phyloP scores from a whole-genome alignment of 2,113 vertebrate species.

The Etheostoma cragini region DNA sequence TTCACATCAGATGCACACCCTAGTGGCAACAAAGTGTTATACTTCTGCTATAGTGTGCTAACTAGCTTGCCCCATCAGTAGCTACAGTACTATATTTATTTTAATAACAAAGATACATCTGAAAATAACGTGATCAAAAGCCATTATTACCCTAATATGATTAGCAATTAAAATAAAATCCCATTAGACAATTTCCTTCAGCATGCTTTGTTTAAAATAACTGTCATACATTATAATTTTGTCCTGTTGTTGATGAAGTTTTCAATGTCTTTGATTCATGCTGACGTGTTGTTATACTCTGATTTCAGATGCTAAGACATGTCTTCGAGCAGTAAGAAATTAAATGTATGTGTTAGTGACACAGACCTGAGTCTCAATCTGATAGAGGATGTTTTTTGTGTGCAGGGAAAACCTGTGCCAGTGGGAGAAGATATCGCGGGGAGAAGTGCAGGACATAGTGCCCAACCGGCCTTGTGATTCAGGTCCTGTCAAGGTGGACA shows the following conservation, averaged over 20 bases:
- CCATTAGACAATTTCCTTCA: not conserved
- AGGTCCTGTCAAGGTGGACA: conserved; percentile 89
- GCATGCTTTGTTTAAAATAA: not conserved
- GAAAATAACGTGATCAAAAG: not conserved
- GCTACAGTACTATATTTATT: not conserved
- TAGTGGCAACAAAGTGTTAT: conserved; percentile 46
- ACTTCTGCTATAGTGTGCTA: not conserved
- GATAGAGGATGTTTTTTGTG: conserved; percentile 39
- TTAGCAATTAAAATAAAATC: not conserved
- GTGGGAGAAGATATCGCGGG: conserved; percentile 94
- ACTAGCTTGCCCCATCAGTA: not conserved
- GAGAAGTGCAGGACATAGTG: conserved; percentile 88
- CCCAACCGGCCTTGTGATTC: conserved; percentile 80
- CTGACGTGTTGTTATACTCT: not conserved
- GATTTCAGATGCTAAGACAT: not conserved
- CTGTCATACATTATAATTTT: not conserved
- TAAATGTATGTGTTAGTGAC: not conserved
- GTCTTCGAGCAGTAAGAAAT: not conserved
- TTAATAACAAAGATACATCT: not conserved
- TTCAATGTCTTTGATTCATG: not conserved
- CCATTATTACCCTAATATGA: not conserved
- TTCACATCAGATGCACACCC: conserved; percentile 35
- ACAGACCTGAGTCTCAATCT: not conserved
- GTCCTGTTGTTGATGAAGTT: not conserved
- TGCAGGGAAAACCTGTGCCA: conserved; percentile 93